phyloP scores from a whole-genome alignment of 2,888 invertebrate genomes.

The Ophion ellenae region DNA sequence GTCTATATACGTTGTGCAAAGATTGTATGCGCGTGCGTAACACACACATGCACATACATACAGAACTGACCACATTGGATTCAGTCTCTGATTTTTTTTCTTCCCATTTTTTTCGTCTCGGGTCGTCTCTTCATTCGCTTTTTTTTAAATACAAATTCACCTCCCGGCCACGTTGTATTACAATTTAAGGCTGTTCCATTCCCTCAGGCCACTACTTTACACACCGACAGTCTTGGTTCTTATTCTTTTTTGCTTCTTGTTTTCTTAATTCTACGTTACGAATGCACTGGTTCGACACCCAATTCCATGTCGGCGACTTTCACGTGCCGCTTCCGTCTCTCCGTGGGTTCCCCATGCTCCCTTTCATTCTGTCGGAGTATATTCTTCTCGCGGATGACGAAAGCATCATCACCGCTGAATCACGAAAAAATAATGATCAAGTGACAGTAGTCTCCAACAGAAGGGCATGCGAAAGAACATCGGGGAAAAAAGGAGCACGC shows the following conservation, averaged over 20 bases:
- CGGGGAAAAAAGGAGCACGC: no score
- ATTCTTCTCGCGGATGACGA: no score
- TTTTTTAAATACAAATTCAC: constrained; percentile 29
- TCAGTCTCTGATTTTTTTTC: constrained; percentile 28
- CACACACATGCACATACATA: constrained; percentile 26
- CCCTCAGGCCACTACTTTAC: constrained; percentile 44
- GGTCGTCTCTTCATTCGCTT: background rate
- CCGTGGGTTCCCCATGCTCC: background rate
- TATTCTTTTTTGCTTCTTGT: background rate
- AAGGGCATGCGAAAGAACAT: no score
- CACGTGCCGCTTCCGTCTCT: constrained; percentile 34
- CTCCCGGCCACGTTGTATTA: constrained; percentile 61
- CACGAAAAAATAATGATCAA: no score
- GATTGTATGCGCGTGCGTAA: no score
- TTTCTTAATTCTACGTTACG: constrained; percentile 17
- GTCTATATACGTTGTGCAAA: constrained; percentile 5
- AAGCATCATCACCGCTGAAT: no score
- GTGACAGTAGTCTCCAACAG: no score
- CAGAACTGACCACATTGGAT: constrained; percentile 42
- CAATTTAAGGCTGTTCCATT: constrained; percentile 54
- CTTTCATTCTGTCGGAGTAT: no score
- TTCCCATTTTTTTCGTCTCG: constrained; percentile 17
- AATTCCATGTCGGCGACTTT: constrained; percentile 62
- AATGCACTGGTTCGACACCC: constrained; percentile 59
- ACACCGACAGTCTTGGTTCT: constrained; percentile 18